These are phyloP conservation scores for Clarias macrocephalus DNA, from an alignment of 2,113 vertebrate species.

Conservation along the genomic window DNA sequence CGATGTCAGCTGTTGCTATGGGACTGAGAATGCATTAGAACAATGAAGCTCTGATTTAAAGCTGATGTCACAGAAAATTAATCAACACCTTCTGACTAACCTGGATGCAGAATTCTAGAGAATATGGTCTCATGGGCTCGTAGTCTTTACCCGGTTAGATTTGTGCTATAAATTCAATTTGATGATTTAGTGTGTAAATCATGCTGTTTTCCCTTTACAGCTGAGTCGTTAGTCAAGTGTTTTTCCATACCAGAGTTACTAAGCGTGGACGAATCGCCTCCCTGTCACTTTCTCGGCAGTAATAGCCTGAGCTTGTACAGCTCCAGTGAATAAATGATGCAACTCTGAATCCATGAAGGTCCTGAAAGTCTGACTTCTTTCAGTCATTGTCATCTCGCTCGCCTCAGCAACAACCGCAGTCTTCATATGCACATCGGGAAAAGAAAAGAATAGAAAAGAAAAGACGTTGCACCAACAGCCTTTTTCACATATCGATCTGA, in stretches of 20 bases:
- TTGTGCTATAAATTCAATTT: not conserved
- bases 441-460: not conserved
- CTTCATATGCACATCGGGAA: not conserved
- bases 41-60: not conserved
- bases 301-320: not conserved
- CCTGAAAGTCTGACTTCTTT: not conserved
- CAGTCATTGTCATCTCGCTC: not conserved
- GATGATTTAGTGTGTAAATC: not conserved
- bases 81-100: not conserved
- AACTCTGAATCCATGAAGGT: not conserved
- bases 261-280: no score
- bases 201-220: not conserved
- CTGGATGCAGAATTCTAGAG: not conserved
- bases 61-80: not conserved
- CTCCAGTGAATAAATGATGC: not conserved
- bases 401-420: not conserved
- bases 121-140: not conserved
- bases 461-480: not conserved
- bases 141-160: not conserved
- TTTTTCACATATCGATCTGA: slow-evolving; percentile 16
- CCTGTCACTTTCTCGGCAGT: not conserved
- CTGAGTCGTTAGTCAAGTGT: not conserved
- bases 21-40: not conserved
- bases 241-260: not conserved
- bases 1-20: not conserved